Conservation (phyloP, 2,113 vertebrate species). For the Procavia capensis region DNA sequence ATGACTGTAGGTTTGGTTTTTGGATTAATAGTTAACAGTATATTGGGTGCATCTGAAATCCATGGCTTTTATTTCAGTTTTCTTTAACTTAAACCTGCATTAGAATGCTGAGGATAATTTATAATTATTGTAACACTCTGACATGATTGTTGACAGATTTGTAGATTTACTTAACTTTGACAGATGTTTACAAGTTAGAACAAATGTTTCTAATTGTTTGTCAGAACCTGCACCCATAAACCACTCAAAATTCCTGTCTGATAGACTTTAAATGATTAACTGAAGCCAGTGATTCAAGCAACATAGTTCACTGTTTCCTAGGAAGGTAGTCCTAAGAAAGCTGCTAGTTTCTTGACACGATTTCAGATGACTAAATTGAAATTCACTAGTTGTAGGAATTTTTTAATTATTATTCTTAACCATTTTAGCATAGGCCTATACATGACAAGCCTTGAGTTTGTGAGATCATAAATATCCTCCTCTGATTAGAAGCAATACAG, state of each 20-base stretch:
- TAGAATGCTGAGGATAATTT: slow-evolving; percentile 37
- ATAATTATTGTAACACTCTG: slow-evolving; percentile 59
- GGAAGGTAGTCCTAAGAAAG: slow-evolving; percentile 55
- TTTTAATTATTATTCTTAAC: background rate
- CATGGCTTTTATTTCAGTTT: background rate
- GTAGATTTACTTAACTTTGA: slow-evolving; percentile 57
- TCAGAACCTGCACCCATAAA: slow-evolving; percentile 31
- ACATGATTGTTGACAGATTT: slow-evolving; percentile 64
- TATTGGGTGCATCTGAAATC: background rate
- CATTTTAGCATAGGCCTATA: slow-evolving; percentile 55
- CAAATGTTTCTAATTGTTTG: slow-evolving; percentile 66
- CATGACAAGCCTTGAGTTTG: slow-evolving; percentile 59
- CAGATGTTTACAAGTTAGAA: slow-evolving; percentile 70
- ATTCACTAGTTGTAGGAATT: background rate
- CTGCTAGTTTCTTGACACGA: slow-evolving; percentile 39
- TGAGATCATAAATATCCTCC: slow-evolving; percentile 70
- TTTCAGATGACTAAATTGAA: slow-evolving; percentile 66
- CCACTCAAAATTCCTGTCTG: slow-evolving; percentile 47
- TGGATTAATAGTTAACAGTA: background rate
- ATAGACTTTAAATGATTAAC: slow-evolving; percentile 73
- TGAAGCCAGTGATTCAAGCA: slow-evolving; percentile 54
- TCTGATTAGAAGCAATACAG: background rate
- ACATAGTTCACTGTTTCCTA: slow-evolving; percentile 59
- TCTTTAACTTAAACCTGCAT: background rate
- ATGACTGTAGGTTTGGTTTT: too few species aligned